Base-by-base conservation (phyloP, 2,888 invertebrate species). In the Cantharis rufa region DNA sequence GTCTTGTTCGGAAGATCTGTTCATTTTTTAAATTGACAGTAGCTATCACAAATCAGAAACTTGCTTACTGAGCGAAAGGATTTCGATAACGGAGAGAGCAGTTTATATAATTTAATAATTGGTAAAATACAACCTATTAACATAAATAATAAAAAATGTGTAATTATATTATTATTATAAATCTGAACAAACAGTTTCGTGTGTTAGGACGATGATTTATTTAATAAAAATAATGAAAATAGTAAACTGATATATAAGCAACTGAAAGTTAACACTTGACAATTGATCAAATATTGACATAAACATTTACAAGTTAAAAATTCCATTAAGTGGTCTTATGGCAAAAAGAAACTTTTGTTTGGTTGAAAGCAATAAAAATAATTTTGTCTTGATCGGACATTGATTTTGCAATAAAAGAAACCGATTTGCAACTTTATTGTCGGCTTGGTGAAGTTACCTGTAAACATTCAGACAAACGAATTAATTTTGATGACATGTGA, bases 401-500 rank as follows among this genome's bases (percentile, higher is more conserved):
- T 48, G 48, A 48, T 48, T 48, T 48, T n/a, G 48, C n/a, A 48
- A 48, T 48, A n/a, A 48, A 48, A n/a, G 48, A n/a, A 48, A n/a
- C 48, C 48, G 48, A 48, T 48, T 63, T 63, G 18, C 63, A 63
- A 66, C 24, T 18, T 24, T 16, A 66, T 66, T 66, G 64, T 66
- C 64, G 64, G 64, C 24, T 21, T 24, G 64, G 64, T 24, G 18
- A 66, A 66, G 24, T n/a, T 66, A 66, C 64, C 64, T 71, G 32
- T 62, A 75, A 66, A 74, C 74, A 48, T 69, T 70, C 21, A 28
- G 70, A 69, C 71, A 75, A 62, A 75, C 48, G 64, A 69, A 61
- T 69, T 18, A 15, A 28, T 68, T 69, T 72, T 69, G 75, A 76
- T 76, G 75, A 76, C 75, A 76, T 61, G 75, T 75, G 74, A 75